Conservation (phyloP, 2,888 invertebrate genomes). For the Ceraclea dissimilis region DNA sequence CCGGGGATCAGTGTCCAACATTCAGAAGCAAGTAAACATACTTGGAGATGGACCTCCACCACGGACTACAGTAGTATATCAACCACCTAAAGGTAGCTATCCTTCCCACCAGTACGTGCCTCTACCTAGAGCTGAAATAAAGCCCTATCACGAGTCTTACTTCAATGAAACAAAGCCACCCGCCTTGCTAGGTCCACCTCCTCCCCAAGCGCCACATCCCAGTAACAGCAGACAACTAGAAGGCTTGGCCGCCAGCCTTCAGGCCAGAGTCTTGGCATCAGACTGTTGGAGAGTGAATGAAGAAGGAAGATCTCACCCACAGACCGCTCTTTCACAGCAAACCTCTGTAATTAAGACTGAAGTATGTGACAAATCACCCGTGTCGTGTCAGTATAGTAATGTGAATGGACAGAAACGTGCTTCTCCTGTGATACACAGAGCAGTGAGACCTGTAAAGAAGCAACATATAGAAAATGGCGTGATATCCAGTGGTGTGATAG, state of each 20-base stretch:
- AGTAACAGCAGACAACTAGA: constrained; percentile 32
- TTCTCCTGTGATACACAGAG: constrained; percentile 44
- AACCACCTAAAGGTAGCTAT: constrained; percentile 23
- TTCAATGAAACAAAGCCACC: constrained; percentile 55
- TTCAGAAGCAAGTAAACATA: constrained; percentile 15
- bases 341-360: constrained; percentile 28
- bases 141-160: constrained; percentile 64
- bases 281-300: constrained; percentile 54
- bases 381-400: constrained; percentile 27
- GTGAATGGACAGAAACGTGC: constrained; percentile 41
- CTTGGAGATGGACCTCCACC: constrained; percentile 32
- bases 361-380: constrained; percentile 27
- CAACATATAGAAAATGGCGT: constrained; percentile 33
- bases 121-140: constrained; percentile 62
- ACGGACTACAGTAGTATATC: constrained; percentile 35
- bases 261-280: constrained; percentile 66
- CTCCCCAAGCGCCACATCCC: constrained; percentile 20
- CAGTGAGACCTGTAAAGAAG: constrained; percentile 40
- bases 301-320: constrained; percentile 29
- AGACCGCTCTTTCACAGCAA: constrained; percentile 28
- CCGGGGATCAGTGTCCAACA: not conserved
- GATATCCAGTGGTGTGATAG: constrained; percentile 34
- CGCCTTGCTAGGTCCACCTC: constrained; percentile 27
- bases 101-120: constrained; percentile 43
- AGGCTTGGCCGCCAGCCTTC: constrained; percentile 77